phyloP scores from a whole-genome alignment of 2,888 invertebrate genomes.

The Lithophane ornitopus region DNA sequence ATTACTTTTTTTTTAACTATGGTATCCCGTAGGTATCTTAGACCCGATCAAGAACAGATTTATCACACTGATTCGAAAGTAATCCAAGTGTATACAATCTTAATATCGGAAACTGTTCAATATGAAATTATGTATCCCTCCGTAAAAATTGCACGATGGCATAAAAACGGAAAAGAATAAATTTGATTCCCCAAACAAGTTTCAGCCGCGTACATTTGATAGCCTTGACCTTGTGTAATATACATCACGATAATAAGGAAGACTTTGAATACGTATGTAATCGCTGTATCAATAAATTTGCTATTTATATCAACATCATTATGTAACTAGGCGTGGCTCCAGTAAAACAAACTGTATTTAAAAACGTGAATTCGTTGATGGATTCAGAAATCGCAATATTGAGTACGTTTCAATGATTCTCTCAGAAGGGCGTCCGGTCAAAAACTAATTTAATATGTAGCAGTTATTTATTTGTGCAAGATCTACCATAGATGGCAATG shows the following conservation, averaged over 20 bases:
- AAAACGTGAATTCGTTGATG: constrained; percentile 23
- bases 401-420: constrained; percentile 16
- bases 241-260: constrained; percentile 81
- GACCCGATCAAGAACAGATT: constrained; percentile 33
- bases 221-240: constrained; percentile 83
- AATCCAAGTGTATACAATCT: constrained; percentile 43
- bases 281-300: constrained; percentile 67
- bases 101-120: constrained; percentile 49
- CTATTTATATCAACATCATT: constrained; percentile 62
- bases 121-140: constrained; percentile 51
- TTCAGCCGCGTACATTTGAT: constrained; percentile 72
- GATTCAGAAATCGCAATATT: constrained; percentile 12
- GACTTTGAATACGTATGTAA: constrained; percentile 75
- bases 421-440: constrained; percentile 4
- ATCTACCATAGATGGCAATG: constrained; percentile 5
- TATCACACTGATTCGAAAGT: constrained; percentile 45
- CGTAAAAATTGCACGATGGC: constrained; percentile 61
- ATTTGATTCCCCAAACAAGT: constrained; percentile 72
- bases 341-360: constrained; percentile 30
- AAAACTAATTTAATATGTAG: background rate
- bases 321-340: constrained; percentile 58
- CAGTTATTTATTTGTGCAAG: constrained; percentile 1
- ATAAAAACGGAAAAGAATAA: constrained; percentile 65
- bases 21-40: constrained; percentile 19
- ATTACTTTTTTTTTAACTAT: constrained; percentile 24